Evolutionary conservation across 2,113 vertebrate genomes (phyloP).

Genomic region (Oenanthe melanoleuca): DNA sequence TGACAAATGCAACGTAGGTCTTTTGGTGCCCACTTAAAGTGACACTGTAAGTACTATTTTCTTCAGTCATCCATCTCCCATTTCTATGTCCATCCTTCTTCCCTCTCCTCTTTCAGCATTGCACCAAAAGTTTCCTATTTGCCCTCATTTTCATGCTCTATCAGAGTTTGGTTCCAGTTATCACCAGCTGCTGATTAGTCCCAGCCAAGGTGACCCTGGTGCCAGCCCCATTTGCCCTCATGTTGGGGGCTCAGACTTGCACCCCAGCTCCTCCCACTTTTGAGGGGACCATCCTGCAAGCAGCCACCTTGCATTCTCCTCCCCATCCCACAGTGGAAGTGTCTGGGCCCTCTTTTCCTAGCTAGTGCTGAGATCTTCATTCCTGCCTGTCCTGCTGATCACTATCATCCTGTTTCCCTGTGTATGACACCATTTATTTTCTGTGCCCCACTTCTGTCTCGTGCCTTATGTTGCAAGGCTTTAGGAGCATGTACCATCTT

Average conservation of each 20-base stretch:
- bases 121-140: background rate
- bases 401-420: background rate
- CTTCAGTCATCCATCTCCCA: background rate
- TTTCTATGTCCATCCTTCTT: background rate
- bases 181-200: background rate
- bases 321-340: background rate
- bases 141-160: background rate
- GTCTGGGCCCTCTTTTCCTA: accelerated
- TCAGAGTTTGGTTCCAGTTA: background rate
- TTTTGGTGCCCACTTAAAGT: background rate
- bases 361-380: background rate
- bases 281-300: background rate
- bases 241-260: background rate
- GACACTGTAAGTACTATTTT: background rate
- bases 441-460: background rate
- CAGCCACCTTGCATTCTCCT: background rate
- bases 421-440: background rate
- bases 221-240: accelerated
- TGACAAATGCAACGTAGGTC: background rate
- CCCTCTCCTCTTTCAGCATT: background rate
- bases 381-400: background rate
- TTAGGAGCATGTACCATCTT: background rate
- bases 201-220: background rate
- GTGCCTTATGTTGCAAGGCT: background rate
- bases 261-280: background rate